Evolutionary conservation across 1,140 invertebrate genomes (phyloP).

Genomic region (Nixonia krombeini): DNA sequence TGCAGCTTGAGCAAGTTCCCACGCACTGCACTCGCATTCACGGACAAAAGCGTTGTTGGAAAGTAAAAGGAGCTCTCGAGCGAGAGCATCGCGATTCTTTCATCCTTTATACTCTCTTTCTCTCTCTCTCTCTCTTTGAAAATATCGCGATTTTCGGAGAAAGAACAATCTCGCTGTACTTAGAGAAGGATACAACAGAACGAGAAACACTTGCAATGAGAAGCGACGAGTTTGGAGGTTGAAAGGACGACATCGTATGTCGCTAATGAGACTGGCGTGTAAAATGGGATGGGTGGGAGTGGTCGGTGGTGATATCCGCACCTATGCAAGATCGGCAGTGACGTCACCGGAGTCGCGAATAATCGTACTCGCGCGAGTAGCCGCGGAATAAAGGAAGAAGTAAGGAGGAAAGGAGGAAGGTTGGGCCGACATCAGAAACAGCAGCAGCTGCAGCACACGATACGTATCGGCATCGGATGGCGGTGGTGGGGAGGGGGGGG

Average conservation of each 20-base stretch:
- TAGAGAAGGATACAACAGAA: too few relatives aligned
- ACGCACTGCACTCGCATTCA: conserved; percentile 33
- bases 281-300: too few relatives aligned
- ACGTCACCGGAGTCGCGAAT: too few relatives aligned
- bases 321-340: too few relatives aligned
- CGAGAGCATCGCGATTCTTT: too few relatives aligned
- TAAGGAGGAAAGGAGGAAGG: conserved; percentile 55
- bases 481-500: conserved; percentile 52
- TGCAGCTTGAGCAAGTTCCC: conserved; percentile 49
- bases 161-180: too few relatives aligned
- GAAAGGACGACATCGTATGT: conserved; percentile 5
- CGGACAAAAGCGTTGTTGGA: background rate
- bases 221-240: background rate
- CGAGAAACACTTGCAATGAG: background rate
- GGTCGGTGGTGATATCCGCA: too few relatives aligned
- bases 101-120: too few relatives aligned
- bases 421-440: conserved; percentile 58
- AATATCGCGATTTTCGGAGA: background rate
- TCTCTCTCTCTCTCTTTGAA: too few relatives aligned
- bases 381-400: conserved; percentile 44
- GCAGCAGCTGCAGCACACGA: conserved; percentile 69
- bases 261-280: too few relatives aligned
- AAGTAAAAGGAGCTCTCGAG: background rate
- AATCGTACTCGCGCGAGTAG: conserved; percentile 35
- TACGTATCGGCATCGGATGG: conserved; percentile 61